phyloP scores from a whole-genome alignment of 2,113 vertebrate genomes.

The Hippocampus barbouri region DNA sequence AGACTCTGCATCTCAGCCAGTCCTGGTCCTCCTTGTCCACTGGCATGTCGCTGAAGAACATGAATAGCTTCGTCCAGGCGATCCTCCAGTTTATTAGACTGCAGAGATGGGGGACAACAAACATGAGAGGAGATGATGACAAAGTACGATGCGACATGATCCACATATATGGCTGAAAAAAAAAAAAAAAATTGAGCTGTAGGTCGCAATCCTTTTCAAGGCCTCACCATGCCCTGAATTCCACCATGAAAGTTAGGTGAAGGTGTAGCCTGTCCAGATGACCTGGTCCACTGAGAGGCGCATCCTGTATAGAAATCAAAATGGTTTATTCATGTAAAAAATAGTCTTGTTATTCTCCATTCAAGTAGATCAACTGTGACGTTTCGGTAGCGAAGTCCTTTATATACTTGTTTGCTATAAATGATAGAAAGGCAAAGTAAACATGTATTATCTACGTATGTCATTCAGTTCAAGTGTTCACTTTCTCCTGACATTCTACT shows the following conservation, averaged over 20 bases:
- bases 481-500: background rate
- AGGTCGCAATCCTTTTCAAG: conserved; percentile 3
- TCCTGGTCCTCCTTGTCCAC: conserved; percentile 74
- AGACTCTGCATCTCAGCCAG: conserved; percentile 82
- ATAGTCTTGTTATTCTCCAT: background rate
- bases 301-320: conserved; percentile 62
- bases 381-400: background rate
- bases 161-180: background rate
- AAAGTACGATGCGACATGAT: background rate
- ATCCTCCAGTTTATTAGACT: conserved; percentile 92
- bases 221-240: conserved; percentile 81
- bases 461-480: background rate
- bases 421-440: background rate
- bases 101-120: conserved; percentile 4
- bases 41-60: conserved; percentile 87
- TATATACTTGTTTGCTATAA: background rate
- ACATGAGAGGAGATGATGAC: background rate
- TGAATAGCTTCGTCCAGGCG: conserved; percentile 93
- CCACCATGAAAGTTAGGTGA: conserved; percentile 88
- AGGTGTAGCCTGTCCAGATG: conserved; percentile 83
- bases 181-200: background rate
- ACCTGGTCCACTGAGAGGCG: conserved; percentile 88
- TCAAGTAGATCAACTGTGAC: background rate
- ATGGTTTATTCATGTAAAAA: background rate
- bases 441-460: background rate